phyloP scores from a whole-genome alignment of 2,797 vertebrate genomes.

The Clarias platycephalus region DNA sequence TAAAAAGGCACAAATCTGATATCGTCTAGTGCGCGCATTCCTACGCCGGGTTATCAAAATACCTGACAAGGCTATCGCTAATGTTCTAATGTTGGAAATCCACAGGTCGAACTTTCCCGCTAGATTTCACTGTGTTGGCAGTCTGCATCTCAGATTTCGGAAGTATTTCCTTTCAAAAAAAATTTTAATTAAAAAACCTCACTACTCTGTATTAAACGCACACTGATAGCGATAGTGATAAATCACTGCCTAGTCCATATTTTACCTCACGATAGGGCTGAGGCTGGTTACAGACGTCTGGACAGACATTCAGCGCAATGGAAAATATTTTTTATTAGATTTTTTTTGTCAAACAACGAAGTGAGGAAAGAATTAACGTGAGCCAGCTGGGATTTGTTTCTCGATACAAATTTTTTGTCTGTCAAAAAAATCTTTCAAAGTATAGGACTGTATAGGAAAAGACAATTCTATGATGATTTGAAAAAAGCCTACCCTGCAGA shows the following conservation, averaged over 20 bases:
- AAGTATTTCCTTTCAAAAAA: not conserved
- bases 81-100: not conserved
- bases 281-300: not conserved
- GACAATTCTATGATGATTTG: not conserved
- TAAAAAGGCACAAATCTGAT: slow-evolving; percentile 1
- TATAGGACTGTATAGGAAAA: not conserved
- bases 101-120: not conserved
- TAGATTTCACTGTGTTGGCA: not conserved
- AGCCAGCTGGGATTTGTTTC: not conserved
- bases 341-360: not conserved
- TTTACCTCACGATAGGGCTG: not conserved
- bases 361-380: not conserved
- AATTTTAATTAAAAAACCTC: not conserved
- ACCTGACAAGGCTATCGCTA: not conserved
- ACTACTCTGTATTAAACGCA: not conserved
- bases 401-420: not conserved
- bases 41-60: not conserved
- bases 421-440: not conserved
- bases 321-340: not conserved
- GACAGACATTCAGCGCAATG: not conserved
- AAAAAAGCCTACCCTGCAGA: not conserved
- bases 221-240: not conserved
- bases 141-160: not conserved
- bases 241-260: not conserved
- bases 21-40: not conserved